These are phyloP conservation scores for Brachymystax lenok DNA, from an alignment of 2,797 vertebrate genomes.

Conservation along the genomic window DNA sequence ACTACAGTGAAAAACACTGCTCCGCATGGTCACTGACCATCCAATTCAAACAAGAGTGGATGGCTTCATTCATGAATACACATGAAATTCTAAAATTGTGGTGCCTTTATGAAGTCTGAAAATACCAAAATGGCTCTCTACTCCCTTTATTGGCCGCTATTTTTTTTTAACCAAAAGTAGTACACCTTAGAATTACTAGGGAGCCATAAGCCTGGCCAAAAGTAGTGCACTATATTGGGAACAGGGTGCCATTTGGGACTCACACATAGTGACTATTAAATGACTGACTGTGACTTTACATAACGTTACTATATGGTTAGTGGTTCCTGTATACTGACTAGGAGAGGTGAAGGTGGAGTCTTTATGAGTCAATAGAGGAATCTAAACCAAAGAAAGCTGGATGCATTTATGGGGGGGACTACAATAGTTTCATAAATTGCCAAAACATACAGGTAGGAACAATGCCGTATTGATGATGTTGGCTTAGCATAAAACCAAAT, in stretches of 20 bases:
- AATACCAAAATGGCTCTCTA: not conserved
- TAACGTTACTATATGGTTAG: too few relatives aligned
- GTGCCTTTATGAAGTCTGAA: not conserved
- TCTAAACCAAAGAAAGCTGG: not conserved
- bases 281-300: too few relatives aligned
- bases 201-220: too few relatives aligned
- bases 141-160: not conserved
- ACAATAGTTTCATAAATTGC: slow-evolving; percentile 13
- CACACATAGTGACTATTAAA: too few relatives aligned
- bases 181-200: too few relatives aligned
- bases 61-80: too few relatives aligned
- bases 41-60: too few relatives aligned
- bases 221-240: too few relatives aligned
- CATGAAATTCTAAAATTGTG: not conserved
- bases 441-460: slow-evolving; percentile 72
- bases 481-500: slow-evolving; percentile 71
- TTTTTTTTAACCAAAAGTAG: too few relatives aligned
- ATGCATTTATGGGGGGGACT: not conserved
- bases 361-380: not conserved
- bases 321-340: too few relatives aligned
- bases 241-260: too few relatives aligned
- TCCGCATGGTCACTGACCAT: too few relatives aligned
- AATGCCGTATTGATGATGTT: slow-evolving; percentile 64
- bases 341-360: not conserved
- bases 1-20: not conserved